Conservation (phyloP, 2,113 vertebrate genomes). For the Dissostichus mawsoni region DNA sequence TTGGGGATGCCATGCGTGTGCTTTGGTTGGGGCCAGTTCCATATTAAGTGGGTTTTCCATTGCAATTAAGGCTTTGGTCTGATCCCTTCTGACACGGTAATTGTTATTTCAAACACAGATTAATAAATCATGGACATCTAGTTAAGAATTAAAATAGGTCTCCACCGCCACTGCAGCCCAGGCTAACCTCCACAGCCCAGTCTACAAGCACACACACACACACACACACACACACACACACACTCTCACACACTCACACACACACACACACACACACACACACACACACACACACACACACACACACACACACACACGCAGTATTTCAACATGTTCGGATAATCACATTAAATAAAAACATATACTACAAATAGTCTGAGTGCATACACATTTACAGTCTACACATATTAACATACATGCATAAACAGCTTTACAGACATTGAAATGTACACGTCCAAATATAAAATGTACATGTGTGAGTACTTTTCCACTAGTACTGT, state of each 20-base stretch:
- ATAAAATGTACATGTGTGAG: constrained; percentile 4
- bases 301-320: constrained; percentile 2
- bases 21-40: constrained; percentile 79
- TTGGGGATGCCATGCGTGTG: constrained; percentile 61
- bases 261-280: background rate
- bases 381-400: background rate
- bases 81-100: constrained; percentile 90
- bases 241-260: no score
- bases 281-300: constrained; percentile 19
- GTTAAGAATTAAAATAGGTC: constrained; percentile 94
- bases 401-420: background rate
- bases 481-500: no score
- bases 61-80: constrained; percentile 91
- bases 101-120: constrained; percentile 96
- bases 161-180: constrained; percentile 69
- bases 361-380: background rate
- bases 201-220: constrained; percentile 2
- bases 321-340: constrained; percentile 1
- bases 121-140: constrained; percentile 94
- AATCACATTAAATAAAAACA: background rate
- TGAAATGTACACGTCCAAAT: constrained; percentile 13
- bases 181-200: constrained; percentile 82
- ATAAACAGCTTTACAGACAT: constrained; percentile 46
- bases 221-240: no score
- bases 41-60: constrained; percentile 88